Conservation (phyloP, 2,113 vertebrate genomes). For the Scomber colias region DNA sequence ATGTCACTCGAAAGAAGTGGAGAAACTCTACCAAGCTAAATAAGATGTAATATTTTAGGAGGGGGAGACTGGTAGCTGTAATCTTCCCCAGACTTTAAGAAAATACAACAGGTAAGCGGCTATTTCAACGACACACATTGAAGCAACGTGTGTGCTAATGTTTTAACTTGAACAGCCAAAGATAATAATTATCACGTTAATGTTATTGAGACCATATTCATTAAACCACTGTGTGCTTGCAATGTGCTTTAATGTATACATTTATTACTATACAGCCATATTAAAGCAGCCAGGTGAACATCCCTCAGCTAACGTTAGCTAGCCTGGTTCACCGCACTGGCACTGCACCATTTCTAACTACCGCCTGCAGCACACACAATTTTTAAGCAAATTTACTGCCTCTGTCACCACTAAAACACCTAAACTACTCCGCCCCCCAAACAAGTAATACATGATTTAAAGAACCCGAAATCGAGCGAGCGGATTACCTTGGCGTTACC, state of each 20-base stretch:
- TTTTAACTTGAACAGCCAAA: not conserved
- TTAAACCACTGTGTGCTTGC: not conserved
- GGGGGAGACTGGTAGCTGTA: not conserved
- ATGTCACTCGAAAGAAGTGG: rapidly evolving
- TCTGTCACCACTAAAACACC: not conserved
- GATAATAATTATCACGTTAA: not conserved
- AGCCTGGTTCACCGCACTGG: constrained; percentile 42
- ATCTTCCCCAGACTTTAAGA: not conserved
- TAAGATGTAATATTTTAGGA: not conserved
- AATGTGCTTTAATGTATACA: too few relatives aligned
- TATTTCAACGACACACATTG: too few relatives aligned
- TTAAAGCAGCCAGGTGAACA: constrained; percentile 1
- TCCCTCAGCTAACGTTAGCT: constrained; percentile 52
- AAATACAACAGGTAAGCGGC: not conserved
- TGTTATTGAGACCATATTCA: not conserved
- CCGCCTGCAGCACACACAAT: constrained; percentile 12
- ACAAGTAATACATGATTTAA: too few relatives aligned
- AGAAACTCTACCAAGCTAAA: not conserved
- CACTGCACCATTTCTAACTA: constrained; percentile 72
- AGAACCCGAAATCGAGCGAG: rapidly evolving
- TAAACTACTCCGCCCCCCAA: too few relatives aligned
- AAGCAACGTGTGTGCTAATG: too few relatives aligned
- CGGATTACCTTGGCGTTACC: constrained; percentile 40
- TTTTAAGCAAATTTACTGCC: too few relatives aligned
- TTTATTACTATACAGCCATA: not conserved